Conservation (phyloP, 2,888 invertebrate genomes). For the Acronicta alni region DNA sequence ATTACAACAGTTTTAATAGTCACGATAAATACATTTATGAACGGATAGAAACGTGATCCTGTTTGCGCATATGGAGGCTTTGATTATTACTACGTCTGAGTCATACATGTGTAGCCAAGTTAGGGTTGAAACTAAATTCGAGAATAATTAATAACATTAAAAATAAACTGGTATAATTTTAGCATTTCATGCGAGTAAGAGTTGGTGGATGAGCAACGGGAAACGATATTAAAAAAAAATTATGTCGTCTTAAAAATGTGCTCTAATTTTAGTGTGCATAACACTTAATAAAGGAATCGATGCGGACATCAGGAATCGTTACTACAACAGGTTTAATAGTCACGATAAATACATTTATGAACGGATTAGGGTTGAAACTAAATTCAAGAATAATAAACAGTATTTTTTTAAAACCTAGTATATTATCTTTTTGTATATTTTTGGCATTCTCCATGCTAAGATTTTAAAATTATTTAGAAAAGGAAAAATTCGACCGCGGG, state of each 20-base stretch:
- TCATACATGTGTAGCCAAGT: conserved; percentile 7
- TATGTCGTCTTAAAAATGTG: too few species aligned
- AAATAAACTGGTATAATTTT: too few species aligned
- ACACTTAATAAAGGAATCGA: conserved; percentile 8
- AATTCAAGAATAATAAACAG: background rate
- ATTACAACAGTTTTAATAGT: conserved; percentile 15
- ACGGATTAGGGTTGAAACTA: conserved; percentile 17
- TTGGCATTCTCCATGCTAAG: too few species aligned
- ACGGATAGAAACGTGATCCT: conserved; percentile 8
- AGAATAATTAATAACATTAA: too few species aligned
- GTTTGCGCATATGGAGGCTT: conserved; percentile 12
- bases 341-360: conserved; percentile 44
- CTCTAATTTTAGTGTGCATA: background rate
- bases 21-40: conserved; percentile 44
- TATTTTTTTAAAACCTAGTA: too few species aligned
- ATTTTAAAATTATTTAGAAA: too few species aligned
- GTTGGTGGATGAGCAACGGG: too few species aligned
- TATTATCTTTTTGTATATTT: too few species aligned
- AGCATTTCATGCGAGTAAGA: too few species aligned
- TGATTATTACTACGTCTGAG: conserved; percentile 4
- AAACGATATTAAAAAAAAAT: too few species aligned
- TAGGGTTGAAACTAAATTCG: conserved; percentile 13
- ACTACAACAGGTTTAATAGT: conserved; percentile 14
- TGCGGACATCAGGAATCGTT: conserved; percentile 12
- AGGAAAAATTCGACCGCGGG: too few species aligned